phyloP scores from a whole-genome alignment of 1,140 invertebrate species.

The Drosophila truncata region DNA sequence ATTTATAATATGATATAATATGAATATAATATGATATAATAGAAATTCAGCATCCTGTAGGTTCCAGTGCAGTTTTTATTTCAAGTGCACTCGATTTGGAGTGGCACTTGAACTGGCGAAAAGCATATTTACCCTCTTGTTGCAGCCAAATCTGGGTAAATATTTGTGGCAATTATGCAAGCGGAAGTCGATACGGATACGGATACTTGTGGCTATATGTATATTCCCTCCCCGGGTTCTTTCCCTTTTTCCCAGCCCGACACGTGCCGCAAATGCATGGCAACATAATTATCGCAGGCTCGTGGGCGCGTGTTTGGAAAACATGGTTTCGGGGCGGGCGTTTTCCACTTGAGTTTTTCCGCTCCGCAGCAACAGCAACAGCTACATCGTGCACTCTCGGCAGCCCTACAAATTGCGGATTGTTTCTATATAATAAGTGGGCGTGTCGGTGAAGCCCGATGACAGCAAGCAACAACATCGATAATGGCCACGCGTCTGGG shows the following conservation, averaged over 20 bases:
- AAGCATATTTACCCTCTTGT: slow-evolving; percentile 70
- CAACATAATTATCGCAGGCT: slow-evolving; percentile 83
- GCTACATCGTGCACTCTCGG: slow-evolving; percentile 27
- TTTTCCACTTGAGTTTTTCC: slow-evolving; percentile 61
- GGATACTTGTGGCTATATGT: slow-evolving; percentile 76
- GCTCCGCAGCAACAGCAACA: slow-evolving; percentile 14
- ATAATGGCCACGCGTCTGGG: slow-evolving; percentile 59
- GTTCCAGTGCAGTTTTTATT: not conserved
- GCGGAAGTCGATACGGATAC: slow-evolving; percentile 77
- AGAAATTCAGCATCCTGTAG: no score
- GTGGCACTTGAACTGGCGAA: slow-evolving; percentile 61
- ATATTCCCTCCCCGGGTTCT: not conserved
- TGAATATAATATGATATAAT: no score
- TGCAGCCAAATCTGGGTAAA: slow-evolving; percentile 68
- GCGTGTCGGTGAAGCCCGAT: slow-evolving; percentile 59
- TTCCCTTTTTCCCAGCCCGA: slow-evolving; percentile 9
- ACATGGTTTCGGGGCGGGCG: slow-evolving; percentile 21
- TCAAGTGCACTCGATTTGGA: slow-evolving; percentile 27
- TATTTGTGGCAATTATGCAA: slow-evolving; percentile 70
- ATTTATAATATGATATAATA: no score
- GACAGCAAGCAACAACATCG: slow-evolving; percentile 48
- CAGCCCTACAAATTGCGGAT: slow-evolving; percentile 70
- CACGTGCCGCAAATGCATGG: slow-evolving; percentile 78
- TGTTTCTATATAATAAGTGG: slow-evolving; percentile 80
- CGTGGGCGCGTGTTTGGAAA: slow-evolving; percentile 67